Percentiles rank a stretch among this genome's conserved stretches.
Evolutionary conservation across 1,140 invertebrate species (phyloP).

Genomic region (Drosophila tani): DNA sequence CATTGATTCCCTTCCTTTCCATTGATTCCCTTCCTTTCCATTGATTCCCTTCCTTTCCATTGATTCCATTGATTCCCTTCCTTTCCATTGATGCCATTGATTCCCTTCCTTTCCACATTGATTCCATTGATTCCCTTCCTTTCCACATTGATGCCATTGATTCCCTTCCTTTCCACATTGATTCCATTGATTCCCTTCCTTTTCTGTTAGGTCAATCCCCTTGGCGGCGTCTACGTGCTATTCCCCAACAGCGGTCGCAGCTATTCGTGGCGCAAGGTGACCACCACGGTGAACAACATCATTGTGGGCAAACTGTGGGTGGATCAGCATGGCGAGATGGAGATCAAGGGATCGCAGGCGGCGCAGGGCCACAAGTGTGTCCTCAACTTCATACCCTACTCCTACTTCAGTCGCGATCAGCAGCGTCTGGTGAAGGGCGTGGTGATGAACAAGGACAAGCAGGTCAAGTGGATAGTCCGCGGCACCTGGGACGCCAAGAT

Average conservation of each 20-base stretch:
- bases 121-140: no score
- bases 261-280: slow-evolving; percentile 99
- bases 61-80: no score
- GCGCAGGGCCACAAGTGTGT: slow-evolving; percentile 96
- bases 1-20: no score
- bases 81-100: no score
- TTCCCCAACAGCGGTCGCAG: slow-evolving; percentile 92
- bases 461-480: slow-evolving; percentile 90
- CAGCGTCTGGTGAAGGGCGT: slow-evolving; percentile 95
- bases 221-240: slow-evolving; percentile 93
- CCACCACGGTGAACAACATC: slow-evolving; percentile 99
- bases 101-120: no score
- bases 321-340: slow-evolving; percentile 99
- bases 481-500: slow-evolving; percentile 98
- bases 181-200: no score
- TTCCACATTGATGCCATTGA: no score
- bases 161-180: no score
- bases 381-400: slow-evolving; percentile 98
- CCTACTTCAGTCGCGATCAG: slow-evolving; percentile 98
- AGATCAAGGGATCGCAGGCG: slow-evolving; percentile 94
- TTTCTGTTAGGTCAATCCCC: slow-evolving; percentile 94
- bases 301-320: slow-evolving; percentile 99
- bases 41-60: no score
- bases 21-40: no score
- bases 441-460: slow-evolving; percentile 89